Percentiles rank a stretch among this genome's conserved stretches.
Evolutionary conservation across 2,113 vertebrate species (phyloP).

Genomic region (Ophthalmolycus amberensis): DNA sequence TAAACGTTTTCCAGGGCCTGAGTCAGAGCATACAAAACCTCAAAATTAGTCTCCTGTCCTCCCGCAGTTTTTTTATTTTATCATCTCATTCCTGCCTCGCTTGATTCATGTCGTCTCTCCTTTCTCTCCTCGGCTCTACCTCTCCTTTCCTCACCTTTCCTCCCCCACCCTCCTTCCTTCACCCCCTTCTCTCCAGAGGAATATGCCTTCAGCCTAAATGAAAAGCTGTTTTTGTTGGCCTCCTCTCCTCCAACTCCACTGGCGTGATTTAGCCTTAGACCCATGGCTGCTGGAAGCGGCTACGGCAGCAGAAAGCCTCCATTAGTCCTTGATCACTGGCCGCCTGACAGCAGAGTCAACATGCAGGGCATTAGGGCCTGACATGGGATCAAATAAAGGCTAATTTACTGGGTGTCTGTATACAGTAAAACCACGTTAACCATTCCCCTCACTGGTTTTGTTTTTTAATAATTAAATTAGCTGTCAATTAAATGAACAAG

Average conservation of each 20-base stretch:
- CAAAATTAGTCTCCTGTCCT: constrained; percentile 35
- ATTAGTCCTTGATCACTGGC: constrained; percentile 81
- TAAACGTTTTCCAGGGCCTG: constrained; percentile 69
- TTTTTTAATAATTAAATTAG: constrained; percentile 62
- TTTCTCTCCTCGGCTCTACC: constrained; percentile 36
- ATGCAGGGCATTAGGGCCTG: constrained; percentile 70
- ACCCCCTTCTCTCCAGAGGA: constrained; percentile 56
- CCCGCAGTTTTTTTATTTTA: neutral
- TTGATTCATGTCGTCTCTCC: constrained; percentile 47
- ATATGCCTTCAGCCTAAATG: constrained; percentile 72
- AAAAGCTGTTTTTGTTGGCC: constrained; percentile 81
- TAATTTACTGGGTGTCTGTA: constrained; percentile 80
- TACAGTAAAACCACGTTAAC: constrained; percentile 71
- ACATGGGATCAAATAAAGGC: constrained; percentile 77
- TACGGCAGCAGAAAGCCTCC: constrained; percentile 73
- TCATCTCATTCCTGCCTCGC: constrained; percentile 38
- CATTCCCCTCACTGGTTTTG: constrained; percentile 52
- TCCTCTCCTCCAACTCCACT: constrained; percentile 60
- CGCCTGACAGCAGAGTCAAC: constrained; percentile 77
- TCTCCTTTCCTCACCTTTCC: constrained; percentile 55
- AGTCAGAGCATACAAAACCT: constrained; percentile 39
- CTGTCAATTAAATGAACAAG: constrained; percentile 39
- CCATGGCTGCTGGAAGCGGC: constrained; percentile 69
- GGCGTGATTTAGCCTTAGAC: constrained; percentile 65
- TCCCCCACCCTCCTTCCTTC: constrained; percentile 5